phyloP scores from a whole-genome alignment of 2,888 invertebrate genomes.

The Drosophila percnosoma region DNA sequence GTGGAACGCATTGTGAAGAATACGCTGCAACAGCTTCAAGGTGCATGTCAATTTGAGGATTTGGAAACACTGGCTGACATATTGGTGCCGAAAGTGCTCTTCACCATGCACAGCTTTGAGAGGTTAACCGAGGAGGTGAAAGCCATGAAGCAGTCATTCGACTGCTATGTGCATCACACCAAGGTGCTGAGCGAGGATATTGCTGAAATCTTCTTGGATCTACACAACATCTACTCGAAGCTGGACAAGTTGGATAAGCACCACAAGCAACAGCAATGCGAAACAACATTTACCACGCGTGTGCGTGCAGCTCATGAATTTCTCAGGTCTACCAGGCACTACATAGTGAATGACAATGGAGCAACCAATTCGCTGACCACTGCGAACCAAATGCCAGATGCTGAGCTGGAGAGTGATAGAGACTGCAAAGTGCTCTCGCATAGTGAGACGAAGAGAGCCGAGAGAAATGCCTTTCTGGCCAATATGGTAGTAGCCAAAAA shows the following conservation, averaged over 20 bases:
- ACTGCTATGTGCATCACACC: constrained; percentile 24
- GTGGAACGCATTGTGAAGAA: constrained; percentile 28
- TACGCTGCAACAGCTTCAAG: constrained; percentile 31
- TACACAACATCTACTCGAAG: constrained; percentile 57
- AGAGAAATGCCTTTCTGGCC: constrained; percentile 26
- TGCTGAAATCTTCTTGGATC: constrained; percentile 61
- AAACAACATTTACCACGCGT: neutral
- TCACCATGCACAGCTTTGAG: constrained; percentile 23
- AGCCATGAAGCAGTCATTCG: constrained; percentile 17
- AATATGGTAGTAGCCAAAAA: constrained; percentile 52
- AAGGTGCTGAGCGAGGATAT: constrained; percentile 48
- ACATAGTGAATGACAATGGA: constrained; percentile 25
- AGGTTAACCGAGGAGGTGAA: constrained; percentile 33
- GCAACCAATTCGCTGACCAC: no score
- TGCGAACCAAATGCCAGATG: neutral
- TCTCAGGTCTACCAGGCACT: constrained; percentile 31
- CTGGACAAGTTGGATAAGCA: constrained; percentile 31
- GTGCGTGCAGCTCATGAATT: constrained; percentile 31
- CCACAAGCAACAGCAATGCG: neutral
- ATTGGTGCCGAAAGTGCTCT: constrained; percentile 45
- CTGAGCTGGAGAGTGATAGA: neutral
- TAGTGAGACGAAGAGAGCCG: neutral
- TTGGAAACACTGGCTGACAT: constrained; percentile 19
- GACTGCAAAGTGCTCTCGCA: no score
- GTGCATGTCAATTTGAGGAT: neutral